Percentiles rank a stretch among this genome's conserved stretches.
Conservation (phyloP, 2,113 vertebrate genomes). For the Ceyx cyanopectus region DNA sequence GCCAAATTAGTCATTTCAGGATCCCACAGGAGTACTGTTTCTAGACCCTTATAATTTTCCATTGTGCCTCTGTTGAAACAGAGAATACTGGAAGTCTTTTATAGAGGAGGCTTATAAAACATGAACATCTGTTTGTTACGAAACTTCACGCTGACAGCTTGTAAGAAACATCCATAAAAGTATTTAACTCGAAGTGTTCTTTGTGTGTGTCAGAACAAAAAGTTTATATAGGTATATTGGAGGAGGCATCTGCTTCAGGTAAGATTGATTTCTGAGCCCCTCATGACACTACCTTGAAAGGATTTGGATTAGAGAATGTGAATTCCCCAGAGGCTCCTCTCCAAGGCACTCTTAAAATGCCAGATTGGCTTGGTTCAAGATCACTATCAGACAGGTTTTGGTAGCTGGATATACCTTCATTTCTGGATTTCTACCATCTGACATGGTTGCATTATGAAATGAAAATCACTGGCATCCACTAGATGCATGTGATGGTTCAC, state of each 20-base stretch:
- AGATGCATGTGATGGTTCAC: conserved; percentile 50
- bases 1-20: not conserved
- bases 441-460: conserved; percentile 33
- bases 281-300: not conserved
- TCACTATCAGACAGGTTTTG: conserved; percentile 12
- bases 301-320: conserved; percentile 18
- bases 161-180: conserved; percentile 36
- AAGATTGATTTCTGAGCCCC: not conserved
- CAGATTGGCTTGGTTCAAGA: conserved; percentile 51
- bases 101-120: conserved; percentile 53
- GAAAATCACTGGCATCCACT: conserved; percentile 55
- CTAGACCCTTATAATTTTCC: conserved; percentile 41
- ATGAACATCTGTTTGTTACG: conserved; percentile 65
- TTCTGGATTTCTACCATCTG: conserved; percentile 43
- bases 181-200: conserved; percentile 30
- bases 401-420: too few species aligned
- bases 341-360: conserved; percentile 36
- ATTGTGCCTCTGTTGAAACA: conserved; percentile 41
- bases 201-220: not conserved
- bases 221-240: not conserved
- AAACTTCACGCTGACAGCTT: conserved; percentile 55
- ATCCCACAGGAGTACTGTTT: conserved; percentile 22
- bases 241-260: not conserved
- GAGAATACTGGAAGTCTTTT: conserved; percentile 48
- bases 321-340: conserved; percentile 21